Evolutionary conservation across 1,140 invertebrate species (phyloP).

Genomic region (Saxidomus purpurata): DNA sequence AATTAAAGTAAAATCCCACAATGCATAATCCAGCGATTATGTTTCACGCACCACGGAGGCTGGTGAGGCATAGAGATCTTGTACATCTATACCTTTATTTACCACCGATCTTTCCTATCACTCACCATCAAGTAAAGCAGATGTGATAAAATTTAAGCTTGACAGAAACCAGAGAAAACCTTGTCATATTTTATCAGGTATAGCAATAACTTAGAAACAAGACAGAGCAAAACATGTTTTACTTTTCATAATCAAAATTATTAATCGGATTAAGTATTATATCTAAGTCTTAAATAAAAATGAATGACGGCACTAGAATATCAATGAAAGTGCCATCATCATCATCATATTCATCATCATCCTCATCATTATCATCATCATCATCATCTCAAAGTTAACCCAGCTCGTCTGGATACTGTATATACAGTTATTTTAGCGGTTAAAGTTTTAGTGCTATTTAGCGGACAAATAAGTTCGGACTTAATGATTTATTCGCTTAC

Average conservation of each 20-base stretch:
- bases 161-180: conserved; percentile 26
- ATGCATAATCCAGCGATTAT: not conserved
- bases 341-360: not conserved
- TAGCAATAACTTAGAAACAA: not conserved
- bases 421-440: too few relatives aligned
- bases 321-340: not conserved
- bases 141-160: not conserved
- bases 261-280: not conserved
- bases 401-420: too few relatives aligned
- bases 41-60: not conserved
- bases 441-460: too few relatives aligned
- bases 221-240: not conserved
- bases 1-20: not conserved
- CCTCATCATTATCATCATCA: not conserved
- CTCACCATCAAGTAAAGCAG: not conserved
- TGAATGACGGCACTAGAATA: too few relatives aligned
- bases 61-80: not conserved
- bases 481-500: too few relatives aligned
- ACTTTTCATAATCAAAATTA: not conserved
- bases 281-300: too few relatives aligned
- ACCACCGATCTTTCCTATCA: not conserved
- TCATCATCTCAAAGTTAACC: too few relatives aligned
- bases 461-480: too few relatives aligned
- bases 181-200: conserved; percentile 10
- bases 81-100: not conserved